Conservation (phyloP, 2,797 vertebrate species). For the Cryptoprocta ferox region DNA sequence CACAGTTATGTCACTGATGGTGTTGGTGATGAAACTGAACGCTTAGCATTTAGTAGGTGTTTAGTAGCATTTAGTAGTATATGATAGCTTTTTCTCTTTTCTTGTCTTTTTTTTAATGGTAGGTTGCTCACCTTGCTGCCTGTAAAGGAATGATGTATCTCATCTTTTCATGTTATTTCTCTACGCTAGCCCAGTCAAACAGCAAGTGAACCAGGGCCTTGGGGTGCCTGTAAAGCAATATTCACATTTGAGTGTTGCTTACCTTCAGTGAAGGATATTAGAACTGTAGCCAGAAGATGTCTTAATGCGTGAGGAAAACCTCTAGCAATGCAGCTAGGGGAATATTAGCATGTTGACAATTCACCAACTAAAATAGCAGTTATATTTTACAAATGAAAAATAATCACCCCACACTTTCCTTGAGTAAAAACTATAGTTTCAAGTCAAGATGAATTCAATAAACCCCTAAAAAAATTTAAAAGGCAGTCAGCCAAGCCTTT, state of each 20-base stretch:
- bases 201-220: conserved; percentile 25
- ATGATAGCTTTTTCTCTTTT: not conserved
- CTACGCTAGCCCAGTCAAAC: not conserved
- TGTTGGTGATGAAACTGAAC: not conserved
- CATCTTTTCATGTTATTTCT: conserved; percentile 3
- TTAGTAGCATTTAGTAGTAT: no score
- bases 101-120: not conserved
- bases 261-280: conserved; percentile 63
- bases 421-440: conserved; percentile 63
- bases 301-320: conserved; percentile 61
- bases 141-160: not conserved
- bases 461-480: not conserved
- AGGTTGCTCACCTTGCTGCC: not conserved
- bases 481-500: not conserved
- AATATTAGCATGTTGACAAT: conserved; percentile 32
- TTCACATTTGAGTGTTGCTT: not conserved
- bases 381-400: conserved; percentile 59
- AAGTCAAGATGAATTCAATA: not conserved
- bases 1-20: not conserved
- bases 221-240: conserved; percentile 27
- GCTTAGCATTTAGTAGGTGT: not conserved
- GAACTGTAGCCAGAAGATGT: conserved; percentile 62
- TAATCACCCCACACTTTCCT: not conserved
- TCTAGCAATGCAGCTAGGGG: conserved; percentile 7
- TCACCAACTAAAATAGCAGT: conserved; percentile 4